phyloP scores from a whole-genome alignment of 2,797 vertebrate species.

The Urosaurus nigricauda region DNA sequence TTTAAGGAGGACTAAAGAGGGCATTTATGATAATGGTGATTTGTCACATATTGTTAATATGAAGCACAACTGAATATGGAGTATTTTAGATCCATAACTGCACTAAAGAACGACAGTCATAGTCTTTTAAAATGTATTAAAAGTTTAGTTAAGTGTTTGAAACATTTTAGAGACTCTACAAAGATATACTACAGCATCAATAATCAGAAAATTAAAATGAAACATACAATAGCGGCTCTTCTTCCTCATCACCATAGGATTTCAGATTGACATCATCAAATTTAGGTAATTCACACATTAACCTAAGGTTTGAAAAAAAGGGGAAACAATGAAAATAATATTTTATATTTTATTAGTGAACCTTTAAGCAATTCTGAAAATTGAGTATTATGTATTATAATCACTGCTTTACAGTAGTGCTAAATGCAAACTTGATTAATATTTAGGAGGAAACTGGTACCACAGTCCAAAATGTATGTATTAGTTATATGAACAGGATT shows the following conservation, averaged over 20 bases:
- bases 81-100: too few relatives aligned
- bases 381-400: not conserved
- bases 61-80: too few relatives aligned
- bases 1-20: too few relatives aligned
- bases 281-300: slow-evolving; percentile 93
- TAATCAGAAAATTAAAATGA: slow-evolving; percentile 27
- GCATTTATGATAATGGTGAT: too few relatives aligned
- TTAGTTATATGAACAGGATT: not conserved
- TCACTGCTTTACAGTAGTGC: not conserved
- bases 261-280: slow-evolving; percentile 91
- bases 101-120: too few relatives aligned
- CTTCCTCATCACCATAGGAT: slow-evolving; percentile 88
- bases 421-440: not conserved
- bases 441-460: too few relatives aligned
- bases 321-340: not conserved
- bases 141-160: not conserved
- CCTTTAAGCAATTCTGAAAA: slow-evolving; percentile 12
- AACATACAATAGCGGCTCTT: slow-evolving; percentile 92
- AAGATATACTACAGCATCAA: not conserved
- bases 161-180: not conserved
- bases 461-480: not conserved
- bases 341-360: slow-evolving; percentile 25
- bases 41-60: too few relatives aligned
- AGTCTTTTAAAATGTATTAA: not conserved
- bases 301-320: slow-evolving; percentile 74